Percentiles rank a stretch among this genome's conserved stretches.
Conservation (phyloP, 1,140 invertebrate species). For the Bombus sylvicola region DNA sequence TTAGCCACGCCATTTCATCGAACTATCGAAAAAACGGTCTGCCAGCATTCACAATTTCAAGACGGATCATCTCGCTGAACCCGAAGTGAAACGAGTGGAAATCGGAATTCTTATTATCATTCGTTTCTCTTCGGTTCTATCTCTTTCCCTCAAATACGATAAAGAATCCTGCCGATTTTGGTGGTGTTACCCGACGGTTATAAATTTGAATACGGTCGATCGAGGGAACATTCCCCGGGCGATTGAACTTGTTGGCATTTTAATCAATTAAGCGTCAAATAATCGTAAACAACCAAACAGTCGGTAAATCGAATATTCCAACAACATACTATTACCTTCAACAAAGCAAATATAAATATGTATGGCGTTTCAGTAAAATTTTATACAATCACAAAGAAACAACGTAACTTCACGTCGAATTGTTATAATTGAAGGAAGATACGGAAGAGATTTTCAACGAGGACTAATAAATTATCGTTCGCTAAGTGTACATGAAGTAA, state of each 20-base stretch:
- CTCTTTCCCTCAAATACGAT: constrained; percentile 13
- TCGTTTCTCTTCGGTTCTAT: constrained; percentile 29
- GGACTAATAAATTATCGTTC: not conserved
- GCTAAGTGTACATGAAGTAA: not conserved
- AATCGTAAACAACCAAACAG: not conserved
- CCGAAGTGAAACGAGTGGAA: constrained; percentile 36
- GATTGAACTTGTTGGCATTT: constrained; percentile 10
- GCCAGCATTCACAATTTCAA: constrained; percentile 40
- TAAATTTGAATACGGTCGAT: constrained; percentile 37
- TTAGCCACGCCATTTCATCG: constrained; percentile 5
- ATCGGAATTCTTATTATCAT: constrained; percentile 55
- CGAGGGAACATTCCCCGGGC: not conserved
- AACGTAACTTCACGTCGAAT: too few species aligned
- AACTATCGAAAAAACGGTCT: constrained; percentile 48
- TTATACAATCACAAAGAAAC: not conserved
- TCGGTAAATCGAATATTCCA: not conserved
- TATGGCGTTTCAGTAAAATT: too few species aligned
- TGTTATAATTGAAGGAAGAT: not conserved
- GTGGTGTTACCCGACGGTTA: constrained; percentile 9
- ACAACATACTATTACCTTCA: not conserved
- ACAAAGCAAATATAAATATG: too few species aligned
- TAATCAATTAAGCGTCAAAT: not conserved
- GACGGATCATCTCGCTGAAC: constrained; percentile 35
- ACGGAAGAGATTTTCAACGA: not conserved
- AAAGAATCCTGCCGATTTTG: constrained; percentile 37